Conservation (phyloP, 2,888 invertebrate genomes). For the Gandaritis pyraliata region DNA sequence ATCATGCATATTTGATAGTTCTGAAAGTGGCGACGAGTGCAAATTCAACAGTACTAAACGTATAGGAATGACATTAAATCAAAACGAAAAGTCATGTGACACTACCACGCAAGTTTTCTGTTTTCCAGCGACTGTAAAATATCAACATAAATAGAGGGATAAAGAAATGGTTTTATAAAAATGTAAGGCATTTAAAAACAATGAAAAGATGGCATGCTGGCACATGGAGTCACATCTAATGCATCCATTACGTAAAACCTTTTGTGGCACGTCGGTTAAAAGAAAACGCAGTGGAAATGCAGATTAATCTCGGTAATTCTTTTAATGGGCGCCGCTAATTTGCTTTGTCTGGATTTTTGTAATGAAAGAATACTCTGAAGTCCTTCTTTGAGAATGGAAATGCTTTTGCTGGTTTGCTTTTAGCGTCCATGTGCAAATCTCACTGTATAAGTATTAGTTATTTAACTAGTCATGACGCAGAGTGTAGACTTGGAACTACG, state of each 20-base stretch:
- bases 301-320: slow-evolving; percentile 38
- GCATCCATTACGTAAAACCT: slow-evolving; percentile 37
- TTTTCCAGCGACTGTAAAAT: too few species aligned
- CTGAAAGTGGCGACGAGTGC: too few species aligned
- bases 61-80: too few species aligned
- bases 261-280: slow-evolving; percentile 35
- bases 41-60: too few species aligned
- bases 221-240: slow-evolving; percentile 6
- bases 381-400: background rate
- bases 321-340: slow-evolving; percentile 30
- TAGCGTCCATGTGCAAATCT: background rate
- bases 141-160: too few species aligned
- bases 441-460: too few species aligned
- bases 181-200: slow-evolving; percentile 3
- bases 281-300: slow-evolving; percentile 41
- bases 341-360: slow-evolving; percentile 22
- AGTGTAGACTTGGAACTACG: too few species aligned
- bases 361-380: slow-evolving; percentile 16
- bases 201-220: slow-evolving; percentile 1
- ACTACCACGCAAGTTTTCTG: too few species aligned
- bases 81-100: too few species aligned
- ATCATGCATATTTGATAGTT: too few species aligned
- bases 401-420: background rate
- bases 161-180: background rate
- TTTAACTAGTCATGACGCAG: too few species aligned